These are phyloP conservation scores for Phylloscopus trochiloides DNA, from an alignment of 2,113 vertebrate species.

Conservation along the genomic window DNA sequence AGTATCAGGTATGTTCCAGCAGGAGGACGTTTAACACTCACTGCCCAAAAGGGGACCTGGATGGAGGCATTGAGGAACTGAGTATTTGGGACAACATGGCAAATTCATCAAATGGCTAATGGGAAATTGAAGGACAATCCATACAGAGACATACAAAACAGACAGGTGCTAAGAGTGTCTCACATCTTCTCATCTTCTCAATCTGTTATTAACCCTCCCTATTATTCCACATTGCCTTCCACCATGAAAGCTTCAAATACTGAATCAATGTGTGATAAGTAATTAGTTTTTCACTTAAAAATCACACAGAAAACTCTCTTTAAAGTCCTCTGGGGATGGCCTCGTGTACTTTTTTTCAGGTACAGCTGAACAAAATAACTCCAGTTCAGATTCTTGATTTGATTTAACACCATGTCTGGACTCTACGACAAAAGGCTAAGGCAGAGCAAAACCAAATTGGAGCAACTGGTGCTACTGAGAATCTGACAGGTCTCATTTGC, in stretches of 20 bases:
- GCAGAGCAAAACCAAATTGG: neutral
- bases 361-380: neutral
- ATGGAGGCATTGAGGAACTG: neutral
- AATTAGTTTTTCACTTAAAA: neutral
- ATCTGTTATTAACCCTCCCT: neutral
- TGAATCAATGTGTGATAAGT: neutral
- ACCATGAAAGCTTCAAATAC: neutral
- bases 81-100: neutral
- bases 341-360: neutral
- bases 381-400: neutral
- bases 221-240: neutral
- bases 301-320: neutral
- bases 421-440: neutral
- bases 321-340: neutral
- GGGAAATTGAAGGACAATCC: neutral
- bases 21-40: neutral
- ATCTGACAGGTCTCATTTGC: neutral
- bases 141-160: neutral
- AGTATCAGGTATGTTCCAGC: neutral
- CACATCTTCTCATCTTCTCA: neutral
- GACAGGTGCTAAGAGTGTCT: neutral
- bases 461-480: neutral
- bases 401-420: neutral
- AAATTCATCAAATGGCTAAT: neutral
- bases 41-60: neutral